A percentile compares a stretch with the other conserved stretches of the same genome.
These are phyloP conservation scores for Rhinoraja longicauda DNA, from an alignment of 2,797 vertebrate species.

Conservation along the genomic window DNA sequence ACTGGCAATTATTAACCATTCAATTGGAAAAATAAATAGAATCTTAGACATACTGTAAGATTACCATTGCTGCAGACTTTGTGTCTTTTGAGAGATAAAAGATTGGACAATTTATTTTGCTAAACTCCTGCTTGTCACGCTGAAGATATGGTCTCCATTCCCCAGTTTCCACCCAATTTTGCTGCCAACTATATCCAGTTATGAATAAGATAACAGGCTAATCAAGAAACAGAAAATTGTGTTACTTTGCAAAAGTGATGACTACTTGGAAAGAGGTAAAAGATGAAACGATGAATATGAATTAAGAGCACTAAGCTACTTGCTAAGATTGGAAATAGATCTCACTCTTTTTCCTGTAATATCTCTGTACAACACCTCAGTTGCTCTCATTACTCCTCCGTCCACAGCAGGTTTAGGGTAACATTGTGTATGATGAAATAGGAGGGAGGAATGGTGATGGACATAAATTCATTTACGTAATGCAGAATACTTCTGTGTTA, in stretches of 20 bases:
- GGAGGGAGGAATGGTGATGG: neutral
- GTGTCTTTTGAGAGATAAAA: too few relatives aligned
- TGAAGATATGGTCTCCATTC: neutral
- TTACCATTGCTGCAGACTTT: too few relatives aligned
- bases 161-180: neutral
- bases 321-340: neutral
- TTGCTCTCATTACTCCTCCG: neutral
- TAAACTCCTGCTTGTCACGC: neutral
- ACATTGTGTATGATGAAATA: neutral
- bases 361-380: neutral
- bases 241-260: neutral
- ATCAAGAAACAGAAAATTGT: neutral
- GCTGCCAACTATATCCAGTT: neutral
- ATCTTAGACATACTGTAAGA: too few relatives aligned
- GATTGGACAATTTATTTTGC: neutral
- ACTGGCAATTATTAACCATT: neutral
- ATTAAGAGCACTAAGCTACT: neutral
- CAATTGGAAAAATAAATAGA: neutral
- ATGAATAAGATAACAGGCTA: neutral
- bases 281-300: neutral
- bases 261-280: neutral
- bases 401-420: neutral
- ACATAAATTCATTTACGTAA: neutral
- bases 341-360: neutral
- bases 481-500: neutral